A percentile compares a stretch with the other conserved stretches of the same genome.
These are phyloP conservation scores for Zosterops hypoxanthus DNA, from an alignment of 2,113 vertebrate genomes.

Conservation along the genomic window DNA sequence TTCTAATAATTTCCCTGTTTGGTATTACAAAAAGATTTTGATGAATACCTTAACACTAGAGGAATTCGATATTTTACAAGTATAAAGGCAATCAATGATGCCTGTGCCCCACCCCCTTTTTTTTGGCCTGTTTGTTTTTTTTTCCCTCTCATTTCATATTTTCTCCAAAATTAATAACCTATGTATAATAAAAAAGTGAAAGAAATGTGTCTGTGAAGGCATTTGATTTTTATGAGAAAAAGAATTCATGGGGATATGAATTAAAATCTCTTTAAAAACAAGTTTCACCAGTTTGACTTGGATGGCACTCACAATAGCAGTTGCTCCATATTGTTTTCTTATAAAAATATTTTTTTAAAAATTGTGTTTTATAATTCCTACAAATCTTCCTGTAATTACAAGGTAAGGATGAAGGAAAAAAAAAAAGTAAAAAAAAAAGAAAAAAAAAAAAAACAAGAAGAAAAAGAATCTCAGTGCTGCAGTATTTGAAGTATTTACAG, in stretches of 20 bases:
- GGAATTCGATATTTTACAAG: background rate
- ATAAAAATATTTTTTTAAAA: background rate
- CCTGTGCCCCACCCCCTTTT: accelerated
- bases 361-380: background rate
- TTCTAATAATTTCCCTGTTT: background rate
- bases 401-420: background rate
- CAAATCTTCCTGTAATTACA: background rate
- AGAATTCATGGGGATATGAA: background rate
- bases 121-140: accelerated
- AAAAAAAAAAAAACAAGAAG: background rate
- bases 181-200: background rate
- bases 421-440: background rate
- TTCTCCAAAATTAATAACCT: background rate
- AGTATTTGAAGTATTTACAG: background rate
- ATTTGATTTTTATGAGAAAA: background rate
- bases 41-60: background rate
- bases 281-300: background rate
- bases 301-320: background rate
- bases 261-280: background rate
- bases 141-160: background rate
- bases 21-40: background rate
- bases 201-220: background rate
- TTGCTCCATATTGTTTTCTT: background rate
- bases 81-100: background rate
- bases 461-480: background rate